Base-by-base conservation (phyloP, 2,888 invertebrate species). In the Spilosoma lubricipeda region DNA sequence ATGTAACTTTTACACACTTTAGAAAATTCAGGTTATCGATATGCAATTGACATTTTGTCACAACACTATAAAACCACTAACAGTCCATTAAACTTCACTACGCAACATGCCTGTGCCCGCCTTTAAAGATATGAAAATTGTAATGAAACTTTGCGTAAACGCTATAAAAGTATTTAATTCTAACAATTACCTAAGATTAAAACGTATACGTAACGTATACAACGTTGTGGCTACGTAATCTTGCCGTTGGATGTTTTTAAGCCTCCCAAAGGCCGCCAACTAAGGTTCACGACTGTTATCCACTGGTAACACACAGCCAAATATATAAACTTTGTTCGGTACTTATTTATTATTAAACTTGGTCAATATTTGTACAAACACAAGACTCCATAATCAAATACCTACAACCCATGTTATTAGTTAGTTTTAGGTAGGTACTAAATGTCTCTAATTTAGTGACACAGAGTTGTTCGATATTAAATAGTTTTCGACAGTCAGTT, bases 51-150 rank as follows among this genome's bases (percentile, higher is more conserved):
- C 3, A 36, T 13, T 0, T 33, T 30, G 45, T 45, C 71, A 52
- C 79, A 68, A 23, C 77, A 70, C 79, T 77, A 74, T 4, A 11
- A 20, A 39, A 73, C 67, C 76, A 64, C 73, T 75, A 77, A 75
- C 70, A 70, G n/a, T 65, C 64, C 66, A 81, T 79, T 76, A 76
- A 77, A 74, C 69, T 72, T 72, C 9, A 59, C 42, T 64, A 48
- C 66, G 27, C 15, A 64, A 52, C 64, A 73, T 73, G 45, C 18
- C 59, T 45, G 72, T 64, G 13, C 20, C 36, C 39, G 68, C 70
- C 42, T 65, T 15, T n/a, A 64, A 73, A 42, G 64, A 15, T 68
- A 69, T 72, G 63, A 72, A 68, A 72, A 63, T 36, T 48, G n/a
- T 59, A 63, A 59, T 72, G 67, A 67, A 36, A 59, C 15, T 52